Evolutionary conservation across 2,797 vertebrate species (phyloP).

Genomic region (Phataginus tetradactyla): DNA sequence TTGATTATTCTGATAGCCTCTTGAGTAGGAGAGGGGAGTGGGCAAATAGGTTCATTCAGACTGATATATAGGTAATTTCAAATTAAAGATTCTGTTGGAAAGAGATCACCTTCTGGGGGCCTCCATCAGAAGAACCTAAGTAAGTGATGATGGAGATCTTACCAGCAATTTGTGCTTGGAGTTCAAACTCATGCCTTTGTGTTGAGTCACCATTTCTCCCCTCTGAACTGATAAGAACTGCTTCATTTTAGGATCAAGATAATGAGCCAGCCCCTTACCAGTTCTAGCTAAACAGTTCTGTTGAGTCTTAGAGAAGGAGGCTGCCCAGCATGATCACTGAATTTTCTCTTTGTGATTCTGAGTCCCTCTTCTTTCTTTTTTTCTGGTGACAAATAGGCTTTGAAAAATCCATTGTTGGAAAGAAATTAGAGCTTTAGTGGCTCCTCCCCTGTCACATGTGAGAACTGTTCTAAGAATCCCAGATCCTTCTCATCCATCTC

Average conservation of each 20-base stretch:
- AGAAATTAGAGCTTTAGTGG: background rate
- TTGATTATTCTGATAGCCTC: background rate
- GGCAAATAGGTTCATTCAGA: background rate
- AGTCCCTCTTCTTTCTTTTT: too few relatives aligned
- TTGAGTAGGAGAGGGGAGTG: background rate
- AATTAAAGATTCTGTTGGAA: background rate
- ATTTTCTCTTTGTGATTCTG: background rate
- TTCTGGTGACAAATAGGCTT: background rate
- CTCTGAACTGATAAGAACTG: background rate
- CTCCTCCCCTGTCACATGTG: background rate
- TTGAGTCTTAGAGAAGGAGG: background rate
- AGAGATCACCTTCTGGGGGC: background rate
- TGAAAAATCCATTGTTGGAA: background rate
- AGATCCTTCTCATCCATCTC: background rate
- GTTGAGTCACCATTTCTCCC: background rate
- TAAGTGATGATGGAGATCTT: background rate
- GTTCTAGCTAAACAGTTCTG: background rate
- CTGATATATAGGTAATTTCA: background rate
- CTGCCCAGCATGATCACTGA: background rate
- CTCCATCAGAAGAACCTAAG: background rate
- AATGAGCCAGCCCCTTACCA: background rate
- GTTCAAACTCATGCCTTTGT: background rate
- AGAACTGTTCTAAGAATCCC: background rate
- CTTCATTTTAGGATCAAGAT: background rate
- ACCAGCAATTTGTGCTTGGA: background rate